phyloP scores from a whole-genome alignment of 2,113 vertebrate species.

The Rissa tridactyla region DNA sequence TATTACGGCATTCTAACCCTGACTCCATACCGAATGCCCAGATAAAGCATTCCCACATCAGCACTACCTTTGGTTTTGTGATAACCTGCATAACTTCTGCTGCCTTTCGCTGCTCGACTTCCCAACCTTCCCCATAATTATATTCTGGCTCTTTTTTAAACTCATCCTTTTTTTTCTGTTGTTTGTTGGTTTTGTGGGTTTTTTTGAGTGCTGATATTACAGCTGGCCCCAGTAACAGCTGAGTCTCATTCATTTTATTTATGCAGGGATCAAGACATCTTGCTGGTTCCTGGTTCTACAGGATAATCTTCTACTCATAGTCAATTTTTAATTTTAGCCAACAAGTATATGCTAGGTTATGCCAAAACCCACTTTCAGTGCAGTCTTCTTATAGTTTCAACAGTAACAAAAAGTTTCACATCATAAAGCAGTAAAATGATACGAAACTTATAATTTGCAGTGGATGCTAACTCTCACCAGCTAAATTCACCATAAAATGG shows the following conservation, averaged over 20 bases:
- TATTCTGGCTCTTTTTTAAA: not conserved
- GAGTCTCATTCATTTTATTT: not conserved
- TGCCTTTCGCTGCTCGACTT: not conserved
- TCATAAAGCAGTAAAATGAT: not conserved
- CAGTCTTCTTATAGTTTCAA: not conserved
- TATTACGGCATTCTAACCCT: fast-evolving
- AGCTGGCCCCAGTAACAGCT: not conserved
- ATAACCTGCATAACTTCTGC: not conserved
- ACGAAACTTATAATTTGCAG: not conserved
- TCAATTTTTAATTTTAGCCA: not conserved
- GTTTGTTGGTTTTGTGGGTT: not conserved
- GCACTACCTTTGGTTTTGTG: not conserved
- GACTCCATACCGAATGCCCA: not conserved
- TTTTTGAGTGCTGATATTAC: not conserved
- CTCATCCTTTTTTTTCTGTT: not conserved
- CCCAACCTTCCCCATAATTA: not conserved
- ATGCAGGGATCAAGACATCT: not conserved
- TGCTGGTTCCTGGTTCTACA: not conserved
- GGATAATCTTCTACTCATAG: not conserved
- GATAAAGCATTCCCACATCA: not conserved
- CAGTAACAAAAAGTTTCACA: not conserved
- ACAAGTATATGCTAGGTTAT: fast-evolving
- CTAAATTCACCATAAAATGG: not conserved
- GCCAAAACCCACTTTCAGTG: not conserved
- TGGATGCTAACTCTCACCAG: not conserved